These are phyloP conservation scores for Amiota mariae DNA, from an alignment of 2,888 invertebrate genomes.

Conservation along the genomic window DNA sequence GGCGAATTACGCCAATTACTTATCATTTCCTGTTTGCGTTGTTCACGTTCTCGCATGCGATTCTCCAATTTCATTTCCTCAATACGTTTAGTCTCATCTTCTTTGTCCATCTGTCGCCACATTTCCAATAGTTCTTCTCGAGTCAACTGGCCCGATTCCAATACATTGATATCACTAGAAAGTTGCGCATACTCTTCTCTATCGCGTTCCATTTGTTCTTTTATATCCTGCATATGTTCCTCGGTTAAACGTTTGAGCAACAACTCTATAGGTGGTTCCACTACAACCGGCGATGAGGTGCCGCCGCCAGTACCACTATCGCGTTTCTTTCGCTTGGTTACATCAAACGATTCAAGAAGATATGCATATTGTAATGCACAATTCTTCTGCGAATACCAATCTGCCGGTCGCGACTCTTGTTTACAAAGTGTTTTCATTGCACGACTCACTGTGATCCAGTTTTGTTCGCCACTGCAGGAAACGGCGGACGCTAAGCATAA, in stretches of 20 bases:
- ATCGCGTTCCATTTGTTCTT: slow-evolving; percentile 81
- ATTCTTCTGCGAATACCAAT: slow-evolving; percentile 94
- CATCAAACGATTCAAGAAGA: slow-evolving; percentile 92
- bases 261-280: slow-evolving; percentile 82
- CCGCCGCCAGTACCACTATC: slow-evolving; percentile 49
- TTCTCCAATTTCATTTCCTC: slow-evolving; percentile 75
- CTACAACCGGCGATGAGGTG: slow-evolving; percentile 58
- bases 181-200: slow-evolving; percentile 83
- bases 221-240: slow-evolving; percentile 86
- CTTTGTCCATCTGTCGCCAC: slow-evolving; percentile 83
- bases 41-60: slow-evolving; percentile 76
- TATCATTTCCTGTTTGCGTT: slow-evolving; percentile 78
- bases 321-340: slow-evolving; percentile 74
- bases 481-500: slow-evolving; percentile 90
- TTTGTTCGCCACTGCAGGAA: slow-evolving; percentile 91
- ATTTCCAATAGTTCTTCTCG: slow-evolving; percentile 85
- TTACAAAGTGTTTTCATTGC: slow-evolving; percentile 81
- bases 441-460: slow-evolving; percentile 78
- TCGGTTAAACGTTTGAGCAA: slow-evolving; percentile 84
- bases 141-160: slow-evolving; percentile 75
- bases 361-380: slow-evolving; percentile 93
- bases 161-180: slow-evolving; percentile 76
- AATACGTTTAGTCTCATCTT: slow-evolving; percentile 81
- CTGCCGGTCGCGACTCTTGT: slow-evolving; percentile 72
- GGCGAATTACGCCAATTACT: slow-evolving; percentile 75